Evolutionary conservation across 2,888 invertebrate genomes (phyloP), one percentile per base, ranked within the genome.

Genomic region (Limnephilus rhombicus): DNA sequence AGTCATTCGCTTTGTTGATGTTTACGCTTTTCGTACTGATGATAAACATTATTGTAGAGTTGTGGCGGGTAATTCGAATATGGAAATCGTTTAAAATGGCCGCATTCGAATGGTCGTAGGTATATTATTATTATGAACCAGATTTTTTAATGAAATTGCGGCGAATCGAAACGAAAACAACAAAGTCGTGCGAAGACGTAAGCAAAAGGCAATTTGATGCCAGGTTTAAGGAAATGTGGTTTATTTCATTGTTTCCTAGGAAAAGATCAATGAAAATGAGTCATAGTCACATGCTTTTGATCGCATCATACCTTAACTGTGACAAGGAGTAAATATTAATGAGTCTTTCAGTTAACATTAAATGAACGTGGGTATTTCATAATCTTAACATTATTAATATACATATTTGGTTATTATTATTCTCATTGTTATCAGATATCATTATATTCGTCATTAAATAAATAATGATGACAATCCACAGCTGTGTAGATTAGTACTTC

Each of bases 1-100:
- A 91, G 91, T 89, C 89, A 91, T 41, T 91, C 89, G 91, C 89
- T 68, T 53, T 81, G 91, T 83, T 91, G 82, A 82, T 89, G 91
- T 91, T 91, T 91, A 91, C 91, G 85, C 53, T 49, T 91, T 91
- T 90, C 34, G 53, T 31, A 49, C n/a, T 37, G 45, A 31, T 88
- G 88, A 88, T 88, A 88, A 88, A 88, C 68, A 88, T 24, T 68
- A 53, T 31, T 18, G 88, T 34, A 68, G 37, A 88, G 31, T 88
- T 68, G 31, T 53, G 88, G 88, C 88, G 88, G 68, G 88, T 24
- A 88, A 68, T 88, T 88, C 68, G 34, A 88, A 88, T 34, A 31
- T 31, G 12, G 29, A 86, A 86, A 34, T 82, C 34, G 31, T 82
- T 82, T 82, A 34, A 31, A 34, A 82, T 82, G 34, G 82, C 34